These are phyloP conservation scores for Ptychodera flava DNA, from an alignment of 35 echinoderm and acorn worm genomes.

Conservation along the genomic window DNA sequence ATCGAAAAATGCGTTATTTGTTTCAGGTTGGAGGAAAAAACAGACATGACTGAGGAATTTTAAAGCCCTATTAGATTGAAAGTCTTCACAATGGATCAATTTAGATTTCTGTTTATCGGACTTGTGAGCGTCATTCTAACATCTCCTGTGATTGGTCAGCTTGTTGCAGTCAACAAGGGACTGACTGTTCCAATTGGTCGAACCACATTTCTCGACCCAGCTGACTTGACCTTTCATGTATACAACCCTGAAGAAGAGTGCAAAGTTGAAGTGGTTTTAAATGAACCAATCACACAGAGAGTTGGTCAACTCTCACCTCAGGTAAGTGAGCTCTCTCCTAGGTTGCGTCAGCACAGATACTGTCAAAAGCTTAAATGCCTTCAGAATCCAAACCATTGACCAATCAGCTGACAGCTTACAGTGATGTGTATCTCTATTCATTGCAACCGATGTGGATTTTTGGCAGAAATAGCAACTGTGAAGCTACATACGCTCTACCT, in stretches of 20 bases:
- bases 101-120: not conserved
- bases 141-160: slow-evolving; percentile 60
- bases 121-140: not conserved
- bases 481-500: no score
- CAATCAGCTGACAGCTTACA: no score
- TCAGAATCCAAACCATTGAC: no score
- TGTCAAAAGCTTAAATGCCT: no score
- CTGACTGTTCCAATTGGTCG: slow-evolving; percentile 85
- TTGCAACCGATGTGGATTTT: no score
- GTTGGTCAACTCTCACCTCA: slow-evolving; percentile 81
- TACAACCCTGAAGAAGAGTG: slow-evolving; percentile 46
- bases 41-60: no score
- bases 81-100: not conserved
- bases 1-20: no score
- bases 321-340: slow-evolving; percentile 36
- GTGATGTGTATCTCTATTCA: no score
- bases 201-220: slow-evolving; percentile 50
- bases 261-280: slow-evolving; percentile 67
- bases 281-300: slow-evolving; percentile 85
- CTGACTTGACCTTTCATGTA: slow-evolving; percentile 43
- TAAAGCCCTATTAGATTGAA: no score
- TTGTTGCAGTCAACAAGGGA: slow-evolving; percentile 68
- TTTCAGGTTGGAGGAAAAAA: no score
- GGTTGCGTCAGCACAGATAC: no score
- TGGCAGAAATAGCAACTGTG: no score